phyloP scores from a whole-genome alignment of 2,113 vertebrate genomes.

The Oryctolagus cuniculus region DNA sequence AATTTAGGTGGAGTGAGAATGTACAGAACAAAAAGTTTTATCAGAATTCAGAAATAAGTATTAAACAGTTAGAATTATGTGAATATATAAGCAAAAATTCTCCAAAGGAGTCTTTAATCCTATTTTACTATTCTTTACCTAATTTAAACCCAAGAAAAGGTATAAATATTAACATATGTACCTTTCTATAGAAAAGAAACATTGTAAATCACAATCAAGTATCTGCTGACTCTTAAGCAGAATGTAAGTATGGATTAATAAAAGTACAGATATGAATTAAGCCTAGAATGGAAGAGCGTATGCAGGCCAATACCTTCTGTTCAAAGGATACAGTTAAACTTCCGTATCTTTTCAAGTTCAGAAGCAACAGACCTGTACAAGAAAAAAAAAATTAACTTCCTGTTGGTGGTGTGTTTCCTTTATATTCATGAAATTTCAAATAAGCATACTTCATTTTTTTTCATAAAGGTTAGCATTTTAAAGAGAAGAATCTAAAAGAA shows the following conservation, averaged over 20 bases:
- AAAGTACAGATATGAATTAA: neutral
- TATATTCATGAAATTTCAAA: slow-evolving; percentile 56
- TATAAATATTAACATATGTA: slow-evolving; percentile 16
- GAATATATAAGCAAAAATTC: neutral
- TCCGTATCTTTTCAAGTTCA: slow-evolving; percentile 90
- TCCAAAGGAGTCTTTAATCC: neutral
- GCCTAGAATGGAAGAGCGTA: neutral
- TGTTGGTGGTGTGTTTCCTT: slow-evolving; percentile 25
- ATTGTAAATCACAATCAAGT: slow-evolving; percentile 21
- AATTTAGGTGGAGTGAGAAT: slow-evolving; percentile 17
- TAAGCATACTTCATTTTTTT: slow-evolving; percentile 42
- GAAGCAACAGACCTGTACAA: slow-evolving; percentile 85
- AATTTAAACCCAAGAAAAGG: slow-evolving; percentile 26
- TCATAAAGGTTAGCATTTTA: slow-evolving; percentile 48
- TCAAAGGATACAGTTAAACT: slow-evolving; percentile 91
- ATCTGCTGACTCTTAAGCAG: neutral
- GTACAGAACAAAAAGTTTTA: neutral
- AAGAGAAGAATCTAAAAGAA: slow-evolving; percentile 3
- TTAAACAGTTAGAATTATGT: slow-evolving; percentile 36
- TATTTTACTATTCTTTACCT: neutral
- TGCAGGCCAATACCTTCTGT: neutral
- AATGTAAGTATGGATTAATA: neutral
- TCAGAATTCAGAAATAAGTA: neutral
- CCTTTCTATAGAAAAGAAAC: neutral
- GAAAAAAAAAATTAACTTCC: slow-evolving; percentile 33